A percentile compares a stretch with the other conserved stretches of the same genome.
These are phyloP conservation scores for Siderastrea radians DNA, from an alignment of 92 coral and sea anemone genomes.

Conservation along the genomic window DNA sequence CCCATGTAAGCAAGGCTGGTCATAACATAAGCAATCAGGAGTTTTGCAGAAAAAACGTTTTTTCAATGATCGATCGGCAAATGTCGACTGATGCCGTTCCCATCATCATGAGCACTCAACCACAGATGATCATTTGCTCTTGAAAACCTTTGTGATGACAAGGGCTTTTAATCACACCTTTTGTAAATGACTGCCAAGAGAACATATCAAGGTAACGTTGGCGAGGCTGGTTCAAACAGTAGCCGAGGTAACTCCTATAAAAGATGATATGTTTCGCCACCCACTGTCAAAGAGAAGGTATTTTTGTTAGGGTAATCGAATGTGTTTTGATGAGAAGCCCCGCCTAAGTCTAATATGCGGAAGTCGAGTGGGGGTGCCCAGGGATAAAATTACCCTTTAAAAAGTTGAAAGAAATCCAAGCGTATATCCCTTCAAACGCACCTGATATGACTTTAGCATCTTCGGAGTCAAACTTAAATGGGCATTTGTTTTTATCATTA, in stretches of 20 bases:
- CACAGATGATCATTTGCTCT: slow-evolving; percentile 4
- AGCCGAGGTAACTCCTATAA: slow-evolving; percentile 39
- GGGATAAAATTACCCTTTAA: slow-evolving; percentile 24
- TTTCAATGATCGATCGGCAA: slow-evolving; percentile 23
- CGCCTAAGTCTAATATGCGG: slow-evolving; percentile 55
- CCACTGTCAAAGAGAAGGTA: background rate
- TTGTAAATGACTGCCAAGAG: too few relatives aligned
- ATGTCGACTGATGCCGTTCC: slow-evolving; percentile 7
- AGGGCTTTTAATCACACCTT: slow-evolving; percentile 15
- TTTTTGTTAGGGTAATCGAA: background rate
- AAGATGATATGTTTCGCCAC: slow-evolving; percentile 20
- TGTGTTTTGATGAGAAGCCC: slow-evolving; percentile 57
- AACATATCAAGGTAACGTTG: background rate
- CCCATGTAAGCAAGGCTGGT: slow-evolving; percentile 33
- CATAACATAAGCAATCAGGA: slow-evolving; percentile 21
- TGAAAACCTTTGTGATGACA: slow-evolving; percentile 38
- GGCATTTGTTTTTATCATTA: slow-evolving; percentile 43
- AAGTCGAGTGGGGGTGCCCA: background rate
- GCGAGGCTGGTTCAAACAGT: slow-evolving; percentile 19
- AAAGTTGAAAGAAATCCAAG: slow-evolving; percentile 58
- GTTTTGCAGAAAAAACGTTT: slow-evolving; percentile 40
- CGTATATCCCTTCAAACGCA: slow-evolving; percentile 45
- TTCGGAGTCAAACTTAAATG: slow-evolving; percentile 32
- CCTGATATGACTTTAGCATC: slow-evolving; percentile 46
- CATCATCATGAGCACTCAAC: background rate